Base-by-base conservation (phyloP, 1,140 invertebrate species). In the Anoplolepis gracilipes region DNA sequence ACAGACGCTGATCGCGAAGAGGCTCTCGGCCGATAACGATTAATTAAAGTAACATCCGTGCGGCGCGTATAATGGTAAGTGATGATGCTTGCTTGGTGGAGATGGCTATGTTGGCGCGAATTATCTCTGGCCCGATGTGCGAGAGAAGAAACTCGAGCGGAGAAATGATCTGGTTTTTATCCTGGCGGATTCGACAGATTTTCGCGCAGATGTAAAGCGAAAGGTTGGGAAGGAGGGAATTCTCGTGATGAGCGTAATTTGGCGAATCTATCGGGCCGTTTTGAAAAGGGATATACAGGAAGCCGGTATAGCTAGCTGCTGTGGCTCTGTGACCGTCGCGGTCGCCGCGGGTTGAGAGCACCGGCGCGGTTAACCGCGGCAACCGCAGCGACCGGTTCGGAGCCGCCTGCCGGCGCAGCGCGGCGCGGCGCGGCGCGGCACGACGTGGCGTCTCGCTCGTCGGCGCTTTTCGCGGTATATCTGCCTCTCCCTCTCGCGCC, bases 321-420 rank as follows among this genome's bases (percentile, higher is more conserved):
- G n/a, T n/a, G 77, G 67, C 39, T 59, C 67, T 36, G 78, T 72
- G 78, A 81, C 78, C 53, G 65, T 73, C 78, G 67, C 53, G 91
- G 92, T 93, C 87, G 91, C 92, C 93, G 88, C 89, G 87, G 91
- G 93, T 94, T 94, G 94, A 94, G 93, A 94, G 92, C 94, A 94
- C 91, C 94, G 92, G 93, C 90, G 94, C 86, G 94, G 94, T 93
- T 94, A 93, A 89, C 94, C 93, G 88, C 93, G 91, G 85, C 88
- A 86, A 94, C 94, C 94, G 85, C 94, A 92, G 85, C 92, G 92
- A 93, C 92, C 92, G 92, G 88, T 93, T 93, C 91, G 90, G 53
- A 81, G 87, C 87, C 85, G 85, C 88, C 75, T 89, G 82, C 78
- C 79, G 82, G 78, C 77, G 49, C 28, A 62, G 39, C 25, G 10